Percentiles rank a stretch among this genome's conserved stretches.
phyloP scores from a whole-genome alignment of 1,140 invertebrate species.

The Akabosia matsudoensis region DNA sequence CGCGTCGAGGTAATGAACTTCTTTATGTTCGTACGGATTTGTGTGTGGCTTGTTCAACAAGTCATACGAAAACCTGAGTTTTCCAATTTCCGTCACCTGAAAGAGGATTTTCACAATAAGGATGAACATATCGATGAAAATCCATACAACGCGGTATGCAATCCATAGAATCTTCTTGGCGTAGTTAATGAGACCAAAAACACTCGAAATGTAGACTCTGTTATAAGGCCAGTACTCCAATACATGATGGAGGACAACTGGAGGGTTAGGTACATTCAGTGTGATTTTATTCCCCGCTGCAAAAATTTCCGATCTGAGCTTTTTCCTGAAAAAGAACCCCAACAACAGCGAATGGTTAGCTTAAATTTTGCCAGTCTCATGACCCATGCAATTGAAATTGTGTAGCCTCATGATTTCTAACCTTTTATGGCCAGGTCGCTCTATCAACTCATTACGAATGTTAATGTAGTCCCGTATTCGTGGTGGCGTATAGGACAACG shows the following conservation, averaged over 20 bases:
- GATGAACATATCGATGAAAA: neutral
- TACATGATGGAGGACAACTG: neutral
- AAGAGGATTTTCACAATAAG: neutral
- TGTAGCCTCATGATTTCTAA: neutral
- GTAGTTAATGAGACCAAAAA: neutral
- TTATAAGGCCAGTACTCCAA: neutral
- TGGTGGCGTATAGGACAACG: neutral
- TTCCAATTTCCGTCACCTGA: neutral
- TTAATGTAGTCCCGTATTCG: neutral
- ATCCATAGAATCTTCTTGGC: neutral
- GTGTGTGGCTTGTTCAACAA: neutral
- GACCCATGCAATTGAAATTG: neutral
- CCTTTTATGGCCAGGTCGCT: neutral
- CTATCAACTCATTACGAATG: neutral
- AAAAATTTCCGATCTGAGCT: neutral
- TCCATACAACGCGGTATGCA: neutral
- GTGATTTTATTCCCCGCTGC: neutral
- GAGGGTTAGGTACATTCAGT: neutral
- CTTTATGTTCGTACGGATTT: neutral
- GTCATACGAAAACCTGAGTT: slow-evolving; percentile 1
- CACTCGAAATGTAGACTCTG: neutral
- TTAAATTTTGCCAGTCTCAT: no score
- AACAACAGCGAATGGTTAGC: no score
- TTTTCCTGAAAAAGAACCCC: neutral
- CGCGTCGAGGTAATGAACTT: neutral